Evolutionary conservation across 2,113 vertebrate genomes (phyloP).

Genomic region (Solenodon paradoxus): DNA sequence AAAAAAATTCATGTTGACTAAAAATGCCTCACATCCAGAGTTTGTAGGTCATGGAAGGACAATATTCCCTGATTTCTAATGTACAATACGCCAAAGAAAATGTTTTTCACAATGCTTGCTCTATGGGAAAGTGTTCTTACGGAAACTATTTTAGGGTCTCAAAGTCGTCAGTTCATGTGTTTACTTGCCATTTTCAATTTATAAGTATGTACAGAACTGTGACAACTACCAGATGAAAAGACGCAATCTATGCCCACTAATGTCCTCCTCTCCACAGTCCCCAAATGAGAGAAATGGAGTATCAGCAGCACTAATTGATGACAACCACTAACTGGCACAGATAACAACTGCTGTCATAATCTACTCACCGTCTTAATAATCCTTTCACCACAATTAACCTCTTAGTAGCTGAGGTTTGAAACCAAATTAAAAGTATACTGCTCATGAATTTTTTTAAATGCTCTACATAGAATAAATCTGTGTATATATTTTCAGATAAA

Average conservation of each 20-base stretch:
- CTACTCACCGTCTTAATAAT: conserved; percentile 36
- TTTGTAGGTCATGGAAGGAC: neutral
- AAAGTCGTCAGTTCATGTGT: neutral
- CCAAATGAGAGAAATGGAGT: neutral
- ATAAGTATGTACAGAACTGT: neutral
- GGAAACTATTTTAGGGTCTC: neutral
- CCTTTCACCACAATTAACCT: neutral
- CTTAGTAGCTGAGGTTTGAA: neutral
- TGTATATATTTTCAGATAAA: conserved; percentile 12
- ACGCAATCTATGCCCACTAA: neutral
- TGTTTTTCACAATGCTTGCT: neutral
- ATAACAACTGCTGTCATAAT: neutral
- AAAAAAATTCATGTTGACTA: neutral
- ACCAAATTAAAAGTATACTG: neutral
- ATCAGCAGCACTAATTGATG: neutral
- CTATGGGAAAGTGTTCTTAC: neutral
- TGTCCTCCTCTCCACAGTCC: neutral
- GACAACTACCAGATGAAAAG: neutral
- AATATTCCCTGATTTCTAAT: neutral
- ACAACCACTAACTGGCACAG: neutral
- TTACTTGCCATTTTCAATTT: conserved; percentile 23
- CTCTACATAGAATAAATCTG: neutral
- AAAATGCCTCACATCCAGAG: neutral
- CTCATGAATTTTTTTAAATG: neutral
- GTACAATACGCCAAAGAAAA: neutral